These are phyloP conservation scores for Coregonus clupeaformis DNA, from an alignment of 2,113 vertebrate genomes.

Conservation along the genomic window DNA sequence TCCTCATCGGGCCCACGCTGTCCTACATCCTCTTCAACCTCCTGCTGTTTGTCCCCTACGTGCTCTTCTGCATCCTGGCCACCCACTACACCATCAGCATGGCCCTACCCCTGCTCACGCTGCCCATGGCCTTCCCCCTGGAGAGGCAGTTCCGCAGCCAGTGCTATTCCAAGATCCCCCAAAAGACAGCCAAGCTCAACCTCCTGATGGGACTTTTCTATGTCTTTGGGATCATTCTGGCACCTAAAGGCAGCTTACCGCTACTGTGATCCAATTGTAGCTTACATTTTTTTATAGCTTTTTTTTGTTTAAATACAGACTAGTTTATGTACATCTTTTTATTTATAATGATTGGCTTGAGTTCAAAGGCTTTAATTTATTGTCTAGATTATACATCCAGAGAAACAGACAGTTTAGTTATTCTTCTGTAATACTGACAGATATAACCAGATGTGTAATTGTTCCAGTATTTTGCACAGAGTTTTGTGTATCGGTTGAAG, in stretches of 20 bases:
- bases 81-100: conserved; percentile 93
- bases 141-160: conserved; percentile 92
- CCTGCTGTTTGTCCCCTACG: conserved; percentile 90
- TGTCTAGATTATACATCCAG: conserved; percentile 59
- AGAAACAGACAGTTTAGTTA: conserved; percentile 34
- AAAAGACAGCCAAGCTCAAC: conserved; percentile 95
- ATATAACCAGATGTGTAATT: conserved; percentile 1
- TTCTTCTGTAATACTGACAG: conserved; percentile 30
- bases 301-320: conserved; percentile 46
- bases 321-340: conserved; percentile 49
- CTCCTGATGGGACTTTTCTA: conserved; percentile 95
- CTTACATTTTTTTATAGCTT: conserved; percentile 2
- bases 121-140: conserved; percentile 93
- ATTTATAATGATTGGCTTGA: conserved; percentile 25
- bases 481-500: conserved; percentile 25
- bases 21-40: conserved; percentile 90
- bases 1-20: conserved; percentile 88
- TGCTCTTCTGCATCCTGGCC: conserved; percentile 91
- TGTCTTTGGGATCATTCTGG: conserved; percentile 88
- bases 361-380: conserved; percentile 63
- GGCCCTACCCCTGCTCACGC: conserved; percentile 90
- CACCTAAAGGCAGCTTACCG: conserved; percentile 85
- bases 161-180: conserved; percentile 88
- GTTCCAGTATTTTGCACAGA: conserved; percentile 52
- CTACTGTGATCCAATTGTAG: conserved; percentile 69